These are phyloP conservation scores for Limonius californicus DNA, from an alignment of 1,140 invertebrate species.

Conservation along the genomic window DNA sequence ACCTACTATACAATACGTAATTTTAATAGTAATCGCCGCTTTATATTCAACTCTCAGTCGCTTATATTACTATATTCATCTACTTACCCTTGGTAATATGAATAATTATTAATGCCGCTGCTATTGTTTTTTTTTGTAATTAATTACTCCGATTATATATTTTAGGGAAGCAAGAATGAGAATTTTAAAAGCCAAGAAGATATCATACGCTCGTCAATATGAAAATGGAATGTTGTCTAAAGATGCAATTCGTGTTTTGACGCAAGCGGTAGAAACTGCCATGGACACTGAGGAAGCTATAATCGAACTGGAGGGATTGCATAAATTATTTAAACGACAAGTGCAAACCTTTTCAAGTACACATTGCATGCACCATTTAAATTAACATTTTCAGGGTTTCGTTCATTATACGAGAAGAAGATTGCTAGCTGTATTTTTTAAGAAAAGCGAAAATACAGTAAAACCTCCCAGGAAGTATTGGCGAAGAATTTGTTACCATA, in stretches of 20 bases:
- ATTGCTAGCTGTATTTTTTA: neutral
- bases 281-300: slow-evolving; percentile 45
- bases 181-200: slow-evolving; percentile 49
- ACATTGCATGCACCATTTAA: too few species aligned
- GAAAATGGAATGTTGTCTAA: slow-evolving; percentile 51
- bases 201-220: slow-evolving; percentile 50
- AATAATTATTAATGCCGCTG: neutral
- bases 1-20: too few species aligned
- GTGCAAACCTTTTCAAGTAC: too few species aligned
- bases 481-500: neutral
- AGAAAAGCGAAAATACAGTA: neutral
- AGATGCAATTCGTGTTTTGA: slow-evolving; percentile 46
- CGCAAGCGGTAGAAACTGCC: slow-evolving; percentile 48
- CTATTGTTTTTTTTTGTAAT: neutral
- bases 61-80: too few species aligned
- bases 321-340: slow-evolving; percentile 2
- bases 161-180: slow-evolving; percentile 48
- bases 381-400: slow-evolving; percentile 5
- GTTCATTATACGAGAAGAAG: neutral
- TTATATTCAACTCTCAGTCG: too few species aligned
- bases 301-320: slow-evolving; percentile 46
- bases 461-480: slow-evolving; percentile 9
- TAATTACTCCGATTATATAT: neutral
- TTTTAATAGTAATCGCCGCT: too few species aligned
- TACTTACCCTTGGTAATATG: too few species aligned